Percentiles rank a stretch among this genome's conserved stretches.
phyloP scores from a whole-genome alignment of 2,797 vertebrate genomes.

The Channa striata region DNA sequence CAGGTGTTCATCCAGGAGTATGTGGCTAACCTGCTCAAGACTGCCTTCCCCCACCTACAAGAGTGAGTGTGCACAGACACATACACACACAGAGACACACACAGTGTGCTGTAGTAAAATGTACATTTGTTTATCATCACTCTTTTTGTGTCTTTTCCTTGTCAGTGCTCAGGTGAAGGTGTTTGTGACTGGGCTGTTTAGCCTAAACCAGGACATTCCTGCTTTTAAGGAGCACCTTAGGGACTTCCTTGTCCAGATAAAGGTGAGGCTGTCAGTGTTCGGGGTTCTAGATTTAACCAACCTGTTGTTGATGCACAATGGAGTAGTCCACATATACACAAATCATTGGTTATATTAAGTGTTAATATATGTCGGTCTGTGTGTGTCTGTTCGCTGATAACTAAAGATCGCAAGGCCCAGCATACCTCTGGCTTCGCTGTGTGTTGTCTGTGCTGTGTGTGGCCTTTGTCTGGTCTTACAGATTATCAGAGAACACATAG shows the following conservation, averaged over 20 bases:
- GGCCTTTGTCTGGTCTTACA: conserved; percentile 33
- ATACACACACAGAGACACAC: background rate
- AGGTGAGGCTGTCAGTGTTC: conserved; percentile 83
- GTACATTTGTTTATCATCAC: background rate
- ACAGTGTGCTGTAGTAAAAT: background rate
- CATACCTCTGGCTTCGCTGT: conserved; percentile 5
- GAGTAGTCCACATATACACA: no score
- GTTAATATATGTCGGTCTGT: background rate
- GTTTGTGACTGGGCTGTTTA: conserved; percentile 99
- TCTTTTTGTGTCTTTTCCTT: conserved; percentile 24
- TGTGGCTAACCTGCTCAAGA: conserved; percentile 98
- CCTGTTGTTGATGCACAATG: no score
- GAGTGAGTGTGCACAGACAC: conserved; percentile 86
- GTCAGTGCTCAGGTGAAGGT: conserved; percentile 98
- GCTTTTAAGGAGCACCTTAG: conserved; percentile 99
- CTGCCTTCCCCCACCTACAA: conserved; percentile 97
- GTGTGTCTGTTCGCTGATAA: background rate
- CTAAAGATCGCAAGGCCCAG: background rate
- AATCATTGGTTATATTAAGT: no score
- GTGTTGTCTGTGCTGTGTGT: background rate
- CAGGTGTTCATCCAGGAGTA: conserved; percentile 98
- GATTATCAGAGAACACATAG: conserved; percentile 59
- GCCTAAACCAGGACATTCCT: conserved; percentile 99
- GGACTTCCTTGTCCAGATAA: conserved; percentile 99
- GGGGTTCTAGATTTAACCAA: no score